phyloP scores from a whole-genome alignment of 2,113 vertebrate genomes.

The Aplodontia rufa region DNA sequence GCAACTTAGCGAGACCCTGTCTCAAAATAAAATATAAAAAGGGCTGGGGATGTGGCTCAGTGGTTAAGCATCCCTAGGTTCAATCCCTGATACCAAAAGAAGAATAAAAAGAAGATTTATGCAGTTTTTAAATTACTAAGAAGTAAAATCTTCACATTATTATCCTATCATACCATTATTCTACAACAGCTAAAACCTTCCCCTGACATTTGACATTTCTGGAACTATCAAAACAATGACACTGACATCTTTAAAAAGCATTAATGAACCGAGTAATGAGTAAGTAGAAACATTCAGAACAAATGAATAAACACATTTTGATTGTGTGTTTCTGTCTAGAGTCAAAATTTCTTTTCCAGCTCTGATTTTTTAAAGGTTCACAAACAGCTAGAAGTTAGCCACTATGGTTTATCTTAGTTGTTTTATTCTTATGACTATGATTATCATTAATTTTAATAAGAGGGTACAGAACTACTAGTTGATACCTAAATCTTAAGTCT shows the following conservation, averaged over 20 bases:
- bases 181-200: neutral
- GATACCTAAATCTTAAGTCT: slow-evolving; percentile 28
- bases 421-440: slow-evolving; percentile 27
- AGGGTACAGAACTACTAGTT: neutral
- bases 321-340: neutral
- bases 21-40: too few relatives aligned
- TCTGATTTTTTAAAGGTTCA: slow-evolving; percentile 28
- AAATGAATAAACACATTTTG: slow-evolving; percentile 42
- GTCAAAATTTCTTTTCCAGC: slow-evolving; percentile 18
- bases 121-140: slow-evolving; percentile 18
- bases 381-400: neutral
- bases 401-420: neutral
- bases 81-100: too few relatives aligned
- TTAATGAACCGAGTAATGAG: neutral
- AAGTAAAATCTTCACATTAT: neutral
- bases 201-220: neutral
- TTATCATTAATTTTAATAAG: slow-evolving; percentile 25
- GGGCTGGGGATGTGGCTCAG: too few relatives aligned
- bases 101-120: too few relatives aligned
- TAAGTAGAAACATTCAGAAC: slow-evolving; percentile 28
- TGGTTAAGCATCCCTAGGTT: too few relatives aligned
- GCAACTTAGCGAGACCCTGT: too few relatives aligned
- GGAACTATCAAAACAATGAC: neutral
- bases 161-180: slow-evolving; percentile 1
- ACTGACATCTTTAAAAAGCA: slow-evolving; percentile 28